A percentile compares a stretch with the other conserved stretches of the same genome.
Evolutionary conservation across 1,140 invertebrate species (phyloP).

Genomic region (Parapsyche elsis): DNA sequence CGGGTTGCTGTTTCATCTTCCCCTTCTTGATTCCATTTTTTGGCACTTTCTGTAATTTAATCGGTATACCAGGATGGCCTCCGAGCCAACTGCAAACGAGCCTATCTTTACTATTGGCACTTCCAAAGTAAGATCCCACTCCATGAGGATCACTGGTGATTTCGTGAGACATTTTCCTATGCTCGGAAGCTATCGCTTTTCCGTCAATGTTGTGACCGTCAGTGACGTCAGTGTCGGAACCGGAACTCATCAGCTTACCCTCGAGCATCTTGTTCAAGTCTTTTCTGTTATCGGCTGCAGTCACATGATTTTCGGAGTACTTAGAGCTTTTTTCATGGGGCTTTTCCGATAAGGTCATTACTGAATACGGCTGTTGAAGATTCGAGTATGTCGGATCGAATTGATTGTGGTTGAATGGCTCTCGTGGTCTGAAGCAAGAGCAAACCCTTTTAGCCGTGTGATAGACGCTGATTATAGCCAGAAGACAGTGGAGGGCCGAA

Average conservation of each 20-base stretch:
- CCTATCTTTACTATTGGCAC: constrained; percentile 67
- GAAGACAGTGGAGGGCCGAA: constrained; percentile 66
- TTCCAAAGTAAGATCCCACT: constrained; percentile 59
- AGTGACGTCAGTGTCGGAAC: constrained; percentile 45
- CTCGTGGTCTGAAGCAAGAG: constrained; percentile 67
- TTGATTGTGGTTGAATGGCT: constrained; percentile 66
- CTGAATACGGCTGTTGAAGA: constrained; percentile 60
- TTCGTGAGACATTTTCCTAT: constrained; percentile 47
- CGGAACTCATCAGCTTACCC: constrained; percentile 58
- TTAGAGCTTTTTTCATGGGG: constrained; percentile 58
- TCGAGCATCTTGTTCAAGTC: constrained; percentile 64
- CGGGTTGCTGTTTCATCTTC: constrained; percentile 58
- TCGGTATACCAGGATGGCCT: constrained; percentile 59
- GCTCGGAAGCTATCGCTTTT: background rate
- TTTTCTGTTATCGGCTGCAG: constrained; percentile 58
- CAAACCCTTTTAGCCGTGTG: constrained; percentile 68
- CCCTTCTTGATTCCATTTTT: constrained; percentile 57
- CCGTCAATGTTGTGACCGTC: constrained; percentile 37
- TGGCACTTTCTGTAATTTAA: constrained; percentile 50
- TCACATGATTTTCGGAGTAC: constrained; percentile 60
- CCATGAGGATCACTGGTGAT: constrained; percentile 34
- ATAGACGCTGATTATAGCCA: constrained; percentile 67
- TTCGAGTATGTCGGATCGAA: constrained; percentile 62
- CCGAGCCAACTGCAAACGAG: constrained; percentile 70
- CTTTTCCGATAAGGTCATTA: constrained; percentile 59